These are phyloP conservation scores for Oryzias melastigma DNA, from an alignment of 2,113 vertebrate genomes.

Conservation along the genomic window DNA sequence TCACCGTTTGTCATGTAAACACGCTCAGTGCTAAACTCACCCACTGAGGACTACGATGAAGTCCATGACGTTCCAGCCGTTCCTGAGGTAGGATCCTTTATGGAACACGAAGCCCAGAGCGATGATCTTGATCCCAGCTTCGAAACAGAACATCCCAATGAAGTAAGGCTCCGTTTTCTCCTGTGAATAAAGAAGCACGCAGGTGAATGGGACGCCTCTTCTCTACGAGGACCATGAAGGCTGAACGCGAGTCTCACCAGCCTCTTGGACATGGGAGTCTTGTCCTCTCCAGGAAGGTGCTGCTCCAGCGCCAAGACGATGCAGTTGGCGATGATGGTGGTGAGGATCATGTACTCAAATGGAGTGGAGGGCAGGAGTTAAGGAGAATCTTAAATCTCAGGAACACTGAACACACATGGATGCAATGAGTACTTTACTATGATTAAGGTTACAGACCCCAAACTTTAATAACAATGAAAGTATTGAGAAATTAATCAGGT, in stretches of 20 bases:
- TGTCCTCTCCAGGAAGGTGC: conserved; percentile 94
- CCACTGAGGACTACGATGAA: conserved; percentile 98
- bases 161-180: conserved; percentile 99
- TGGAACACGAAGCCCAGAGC: conserved; percentile 97
- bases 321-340: conserved; percentile 98
- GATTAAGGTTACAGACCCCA: too few species aligned
- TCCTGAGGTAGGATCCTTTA: conserved; percentile 96
- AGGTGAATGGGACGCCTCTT: background rate
- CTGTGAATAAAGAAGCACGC: conserved; percentile 64
- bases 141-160: conserved; percentile 98
- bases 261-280: conserved; percentile 95
- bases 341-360: conserved; percentile 98
- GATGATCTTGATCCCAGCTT: conserved; percentile 97
- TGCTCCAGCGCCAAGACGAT: conserved; percentile 96
- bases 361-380: conserved; percentile 84
- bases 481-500: too few species aligned
- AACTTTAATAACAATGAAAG: too few species aligned
- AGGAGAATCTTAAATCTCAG: conserved; percentile 66
- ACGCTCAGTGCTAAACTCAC: conserved; percentile 77
- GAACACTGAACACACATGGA: too few species aligned
- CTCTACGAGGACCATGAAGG: background rate
- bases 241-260: conserved; percentile 80
- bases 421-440: too few species aligned
- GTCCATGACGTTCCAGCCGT: conserved; percentile 99
- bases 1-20: conserved; percentile 18